Percentiles rank a stretch among this genome's conserved stretches.
phyloP scores from a whole-genome alignment of 2,113 vertebrate genomes.

The Microcebus griseorufus region DNA sequence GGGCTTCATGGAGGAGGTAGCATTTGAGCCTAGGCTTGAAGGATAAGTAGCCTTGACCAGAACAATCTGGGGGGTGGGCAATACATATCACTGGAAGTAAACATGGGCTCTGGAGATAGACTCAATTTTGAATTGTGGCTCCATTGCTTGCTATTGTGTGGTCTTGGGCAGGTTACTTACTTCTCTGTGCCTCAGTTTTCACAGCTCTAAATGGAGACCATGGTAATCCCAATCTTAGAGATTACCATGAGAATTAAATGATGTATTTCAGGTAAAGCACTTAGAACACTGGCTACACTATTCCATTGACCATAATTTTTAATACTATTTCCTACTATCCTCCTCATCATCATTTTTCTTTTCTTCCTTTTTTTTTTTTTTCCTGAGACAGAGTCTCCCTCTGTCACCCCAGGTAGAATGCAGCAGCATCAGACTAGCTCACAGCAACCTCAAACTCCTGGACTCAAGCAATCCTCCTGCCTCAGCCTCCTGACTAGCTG shows the following conservation, averaged over 20 bases:
- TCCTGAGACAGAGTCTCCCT: too few relatives aligned
- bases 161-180: not conserved
- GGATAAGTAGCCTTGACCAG: not conserved
- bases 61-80: not conserved
- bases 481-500: too few relatives aligned
- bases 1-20: not conserved
- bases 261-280: not conserved
- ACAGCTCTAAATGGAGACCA: not conserved
- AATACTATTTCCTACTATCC: not conserved
- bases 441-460: too few relatives aligned
- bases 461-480: too few relatives aligned
- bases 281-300: not conserved
- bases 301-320: not conserved
- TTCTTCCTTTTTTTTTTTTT: too few relatives aligned
- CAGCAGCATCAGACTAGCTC: too few relatives aligned
- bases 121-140: not conserved
- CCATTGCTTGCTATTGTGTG: not conserved
- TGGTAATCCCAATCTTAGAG: not conserved
- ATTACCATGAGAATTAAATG: not conserved
- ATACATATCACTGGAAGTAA: not conserved
- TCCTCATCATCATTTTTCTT: too few relatives aligned
- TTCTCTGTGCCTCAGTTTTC: not conserved
- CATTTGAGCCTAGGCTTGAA: not conserved
- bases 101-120: not conserved
- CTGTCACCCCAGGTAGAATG: too few relatives aligned